Evolutionary conservation across 2,113 vertebrate species (phyloP), one percentile per base, ranked within the genome.

Genomic region (Eolophus roseicapilla): DNA sequence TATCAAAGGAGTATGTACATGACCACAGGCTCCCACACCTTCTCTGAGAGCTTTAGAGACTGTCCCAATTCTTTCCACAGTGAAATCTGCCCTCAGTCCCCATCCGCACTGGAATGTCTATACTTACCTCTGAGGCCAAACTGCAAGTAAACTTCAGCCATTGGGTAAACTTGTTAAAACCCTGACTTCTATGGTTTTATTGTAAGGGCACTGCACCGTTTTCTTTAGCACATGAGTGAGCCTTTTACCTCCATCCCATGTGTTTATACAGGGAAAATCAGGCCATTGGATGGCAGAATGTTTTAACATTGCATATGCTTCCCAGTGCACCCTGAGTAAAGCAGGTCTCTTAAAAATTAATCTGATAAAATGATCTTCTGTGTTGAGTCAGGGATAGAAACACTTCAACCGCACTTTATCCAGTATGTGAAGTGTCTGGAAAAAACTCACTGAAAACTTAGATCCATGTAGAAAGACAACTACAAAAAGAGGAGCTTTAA

Each of bases 221-320:
- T 96, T 93, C 92, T 92, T 94, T 90, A 96, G 89, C 88, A 95
- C 83, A 83, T 81, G 83, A 88, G 83, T 95, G 77, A 91, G 60
- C 50, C 71, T 95, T 96, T 90, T 91, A 77, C 68, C n/a, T 93
- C 83, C 63, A 67, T 93, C 31, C 53, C 49, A 39, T 46, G 37
- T 93, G 84, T 96, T 95, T 85, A 67, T 63, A 60, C n/a, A 81
- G 82, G 44, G 39, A 65, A 80, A 90, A 86, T 65, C 49, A 52
- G 78, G n/a, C 44, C 49, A 24, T 8, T 74, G 63, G 59, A 76
- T 4, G 8, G 68, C 81, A 83, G 25, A 82, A 91, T 95, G 49
- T 57, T 95, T 93, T 82, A 93, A 77, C 16, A 5, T 62, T 67
- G 41, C 4, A 0, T 82, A 28, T 69, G n/a, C 70, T 82, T 95